Conservation (phyloP, 1,140 invertebrate genomes). For the Brachionus rotundiformis region DNA sequence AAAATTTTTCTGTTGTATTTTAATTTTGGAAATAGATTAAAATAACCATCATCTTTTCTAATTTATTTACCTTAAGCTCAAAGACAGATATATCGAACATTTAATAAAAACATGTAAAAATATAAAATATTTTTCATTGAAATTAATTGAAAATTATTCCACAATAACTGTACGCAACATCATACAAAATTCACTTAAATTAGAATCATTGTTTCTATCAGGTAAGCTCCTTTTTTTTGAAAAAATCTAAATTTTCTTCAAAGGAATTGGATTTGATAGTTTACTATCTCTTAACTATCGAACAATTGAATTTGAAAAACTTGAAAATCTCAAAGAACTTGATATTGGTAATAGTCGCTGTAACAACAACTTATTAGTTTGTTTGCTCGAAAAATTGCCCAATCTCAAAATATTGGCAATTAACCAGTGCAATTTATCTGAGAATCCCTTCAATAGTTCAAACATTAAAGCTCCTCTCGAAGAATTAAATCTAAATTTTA, state of each 20-base stretch:
- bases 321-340: background rate
- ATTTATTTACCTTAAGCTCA: no score
- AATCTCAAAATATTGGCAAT: background rate
- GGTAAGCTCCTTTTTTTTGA: no score
- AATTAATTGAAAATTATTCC: background rate
- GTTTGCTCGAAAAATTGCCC: background rate
- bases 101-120: conserved; percentile 19
- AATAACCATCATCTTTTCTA: no score
- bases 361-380: background rate
- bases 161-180: background rate
- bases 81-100: background rate
- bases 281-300: background rate
- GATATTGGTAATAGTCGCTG: background rate
- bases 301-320: conserved; percentile 4
- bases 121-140: conserved; percentile 9
- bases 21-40: no score
- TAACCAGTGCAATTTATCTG: background rate
- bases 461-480: background rate
- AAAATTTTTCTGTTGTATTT: no score
- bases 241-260: background rate
- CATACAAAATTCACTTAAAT: background rate
- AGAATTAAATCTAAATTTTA: conserved; percentile 49
- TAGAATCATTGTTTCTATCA: conserved; percentile 1
- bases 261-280: conserved; percentile 42
- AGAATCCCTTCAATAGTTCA: background rate